Evolutionary conservation across 2,113 vertebrate genomes (phyloP), one percentile per base, ranked within the genome.

Genomic region (Melanerpes aurifrons): DNA sequence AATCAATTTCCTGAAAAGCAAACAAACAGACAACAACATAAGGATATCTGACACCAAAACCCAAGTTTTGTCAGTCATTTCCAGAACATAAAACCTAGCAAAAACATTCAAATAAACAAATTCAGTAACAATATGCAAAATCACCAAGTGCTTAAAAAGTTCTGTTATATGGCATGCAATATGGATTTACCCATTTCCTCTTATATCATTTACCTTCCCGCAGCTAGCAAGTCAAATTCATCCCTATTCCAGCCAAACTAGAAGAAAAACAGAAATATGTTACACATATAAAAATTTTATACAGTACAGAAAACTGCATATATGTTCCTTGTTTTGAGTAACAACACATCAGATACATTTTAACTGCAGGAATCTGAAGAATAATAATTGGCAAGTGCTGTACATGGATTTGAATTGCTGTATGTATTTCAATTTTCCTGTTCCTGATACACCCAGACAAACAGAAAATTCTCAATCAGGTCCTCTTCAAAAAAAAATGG

Each of bases 181-280:
- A 89, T 0, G 77, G 58, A 87, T 93, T 80, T 84, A 85, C 22
- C 47, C 56, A 80, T 86, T 94, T 72, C 45, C 81, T 90, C 88
- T 76, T 35, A 40, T 32, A 76, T 89, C 7, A 94, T 71, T 93
- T 98, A 99, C 98, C 98, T 99, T 96, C 98, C 98, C 0, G 98
- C 98, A 74, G 98, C 98, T 81, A 99, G 96, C 57, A 98, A 97
- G 95, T 98, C 97, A 64, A 98, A 99, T 45, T 98, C 97, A 28
- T 97, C 96, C 50, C 72, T 97, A 75, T 98, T 95, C 99, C 98
- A 99, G 50, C 97, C 97, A 97, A 99, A 99, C 98, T 99, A 95
- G 64, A 96, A 96, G 66, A 73, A 81, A 88, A 94, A 92, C 12
- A 90, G 19, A 59, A 69, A 29, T 47, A 66, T 8, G 54, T 94